Conservation (phyloP, 1,140 invertebrate species). For the Heliconius eleuchia region DNA sequence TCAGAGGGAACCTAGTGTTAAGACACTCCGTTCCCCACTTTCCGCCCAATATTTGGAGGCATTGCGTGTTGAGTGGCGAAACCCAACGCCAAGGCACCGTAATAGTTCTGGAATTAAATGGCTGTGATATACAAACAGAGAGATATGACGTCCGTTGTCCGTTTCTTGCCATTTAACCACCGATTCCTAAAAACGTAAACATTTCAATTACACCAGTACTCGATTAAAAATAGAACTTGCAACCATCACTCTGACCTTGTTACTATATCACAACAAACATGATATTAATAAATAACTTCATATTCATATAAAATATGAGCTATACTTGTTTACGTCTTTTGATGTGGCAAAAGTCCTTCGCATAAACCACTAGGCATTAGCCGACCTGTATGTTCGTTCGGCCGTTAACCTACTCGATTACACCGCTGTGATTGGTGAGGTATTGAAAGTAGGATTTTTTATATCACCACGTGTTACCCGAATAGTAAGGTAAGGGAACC, state of each 20-base stretch:
- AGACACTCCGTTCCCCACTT: no score
- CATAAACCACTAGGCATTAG: background rate
- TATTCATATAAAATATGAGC: background rate
- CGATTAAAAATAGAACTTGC: background rate
- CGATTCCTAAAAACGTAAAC: no score
- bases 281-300: background rate
- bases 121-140: no score
- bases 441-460: background rate
- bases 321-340: constrained; percentile 6
- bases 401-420: constrained; percentile 2
- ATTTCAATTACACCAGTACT: no score
- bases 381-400: background rate
- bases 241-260: background rate
- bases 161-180: no score
- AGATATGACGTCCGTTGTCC: no score
- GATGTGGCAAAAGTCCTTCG: constrained; percentile 18
- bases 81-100: no score
- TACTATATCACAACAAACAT: background rate
- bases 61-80: no score
- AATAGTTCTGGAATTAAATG: no score
- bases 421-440: background rate
- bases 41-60: no score
- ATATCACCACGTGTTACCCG: background rate
- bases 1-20: no score
- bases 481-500: background rate